Conservation (phyloP, 2,113 vertebrate species). For the Corythornis cristatus region DNA sequence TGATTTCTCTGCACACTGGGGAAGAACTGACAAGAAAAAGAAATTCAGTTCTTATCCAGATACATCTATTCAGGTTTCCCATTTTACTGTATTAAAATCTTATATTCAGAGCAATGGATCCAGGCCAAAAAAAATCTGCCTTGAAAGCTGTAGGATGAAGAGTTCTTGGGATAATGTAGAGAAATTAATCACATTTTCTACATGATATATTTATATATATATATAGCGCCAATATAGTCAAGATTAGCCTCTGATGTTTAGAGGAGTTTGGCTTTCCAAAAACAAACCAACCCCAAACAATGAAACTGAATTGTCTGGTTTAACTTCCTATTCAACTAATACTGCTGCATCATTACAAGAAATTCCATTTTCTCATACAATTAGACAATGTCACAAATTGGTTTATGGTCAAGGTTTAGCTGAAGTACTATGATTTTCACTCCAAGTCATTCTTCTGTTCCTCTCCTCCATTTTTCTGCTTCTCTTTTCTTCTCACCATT, state of each 20-base stretch:
- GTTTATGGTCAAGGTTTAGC: background rate
- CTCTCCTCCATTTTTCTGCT: background rate
- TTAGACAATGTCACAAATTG: background rate
- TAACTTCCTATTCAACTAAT: background rate
- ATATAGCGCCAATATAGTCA: background rate
- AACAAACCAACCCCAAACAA: background rate
- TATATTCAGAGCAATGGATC: background rate
- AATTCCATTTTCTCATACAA: background rate
- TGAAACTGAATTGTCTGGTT: fast-evolving
- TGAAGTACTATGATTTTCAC: background rate
- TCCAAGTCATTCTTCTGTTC: background rate
- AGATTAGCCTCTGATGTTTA: background rate
- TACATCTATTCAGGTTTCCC: background rate
- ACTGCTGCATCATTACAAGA: background rate
- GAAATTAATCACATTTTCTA: background rate
- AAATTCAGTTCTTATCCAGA: background rate
- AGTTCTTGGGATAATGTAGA: background rate
- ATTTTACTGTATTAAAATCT: background rate
- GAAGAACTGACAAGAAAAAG: background rate
- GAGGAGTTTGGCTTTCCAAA: background rate
- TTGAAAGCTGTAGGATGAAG: background rate
- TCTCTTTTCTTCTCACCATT: background rate
- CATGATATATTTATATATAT: background rate
- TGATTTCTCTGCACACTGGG: background rate
- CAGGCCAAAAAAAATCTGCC: background rate